Evolutionary conservation across 1,140 invertebrate species (phyloP).

Genomic region (Euwallacea fornicatus): DNA sequence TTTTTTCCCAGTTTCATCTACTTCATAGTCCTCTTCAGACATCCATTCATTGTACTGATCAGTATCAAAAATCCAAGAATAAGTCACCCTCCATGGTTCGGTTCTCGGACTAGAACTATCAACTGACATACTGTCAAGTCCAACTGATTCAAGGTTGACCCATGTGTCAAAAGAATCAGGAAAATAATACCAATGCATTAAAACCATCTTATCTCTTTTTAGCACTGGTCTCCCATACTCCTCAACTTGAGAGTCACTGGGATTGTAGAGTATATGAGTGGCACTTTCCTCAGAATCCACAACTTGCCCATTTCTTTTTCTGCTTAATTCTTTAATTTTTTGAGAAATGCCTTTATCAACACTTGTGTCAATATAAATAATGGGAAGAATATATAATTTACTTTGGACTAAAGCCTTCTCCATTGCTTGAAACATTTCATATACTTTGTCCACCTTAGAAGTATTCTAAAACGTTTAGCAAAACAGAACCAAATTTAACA

Average conservation of each 20-base stretch:
- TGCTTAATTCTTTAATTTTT: constrained; percentile 89
- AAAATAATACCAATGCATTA: constrained; percentile 93
- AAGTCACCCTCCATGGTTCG: constrained; percentile 72
- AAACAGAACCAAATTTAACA: background rate
- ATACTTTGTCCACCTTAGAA: constrained; percentile 86
- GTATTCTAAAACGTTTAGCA: constrained; percentile 68
- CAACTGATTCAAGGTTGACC: constrained; percentile 70
- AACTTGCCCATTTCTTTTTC: constrained; percentile 80
- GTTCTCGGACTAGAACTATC: constrained; percentile 57
- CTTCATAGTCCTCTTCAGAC: constrained; percentile 98
- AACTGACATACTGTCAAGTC: constrained; percentile 59
- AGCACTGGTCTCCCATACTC: constrained; percentile 85
- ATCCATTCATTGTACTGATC: constrained; percentile 98
- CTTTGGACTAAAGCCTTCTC: constrained; percentile 83
- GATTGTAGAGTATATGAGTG: constrained; percentile 88
- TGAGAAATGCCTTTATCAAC: constrained; percentile 80
- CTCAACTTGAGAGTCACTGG: constrained; percentile 81
- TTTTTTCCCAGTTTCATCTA: constrained; percentile 82
- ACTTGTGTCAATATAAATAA: constrained; percentile 80
- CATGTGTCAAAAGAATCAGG: constrained; percentile 92
- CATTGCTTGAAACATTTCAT: constrained; percentile 93
- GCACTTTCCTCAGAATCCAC: constrained; percentile 82
- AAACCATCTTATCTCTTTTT: constrained; percentile 76
- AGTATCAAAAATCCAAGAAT: constrained; percentile 88
- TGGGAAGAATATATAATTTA: constrained; percentile 77